These are phyloP conservation scores for Meiosimyza platycephala DNA, from an alignment of 2,888 invertebrate species.

Conservation along the genomic window DNA sequence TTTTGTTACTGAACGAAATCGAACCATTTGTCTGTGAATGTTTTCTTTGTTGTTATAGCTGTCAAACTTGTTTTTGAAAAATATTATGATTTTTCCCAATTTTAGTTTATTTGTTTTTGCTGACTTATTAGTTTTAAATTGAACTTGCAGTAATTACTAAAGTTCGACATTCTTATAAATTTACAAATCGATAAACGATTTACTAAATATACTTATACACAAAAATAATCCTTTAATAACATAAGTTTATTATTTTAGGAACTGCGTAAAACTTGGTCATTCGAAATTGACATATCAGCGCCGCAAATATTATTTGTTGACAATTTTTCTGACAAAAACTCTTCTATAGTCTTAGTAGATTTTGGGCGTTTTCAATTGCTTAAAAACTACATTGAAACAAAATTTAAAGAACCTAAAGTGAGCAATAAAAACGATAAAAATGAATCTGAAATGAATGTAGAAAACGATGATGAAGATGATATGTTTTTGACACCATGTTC, in stretches of 20 bases:
- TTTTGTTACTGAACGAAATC: too few species aligned
- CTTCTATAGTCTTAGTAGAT: slow-evolving; percentile 86
- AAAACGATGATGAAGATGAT: slow-evolving; percentile 73
- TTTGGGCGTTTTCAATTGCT: slow-evolving; percentile 80
- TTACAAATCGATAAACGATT: too few species aligned
- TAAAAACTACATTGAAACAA: slow-evolving; percentile 54
- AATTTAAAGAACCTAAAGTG: slow-evolving; percentile 25
- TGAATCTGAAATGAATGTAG: slow-evolving; percentile 57
- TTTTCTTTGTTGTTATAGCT: too few species aligned
- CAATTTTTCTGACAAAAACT: slow-evolving; percentile 79
- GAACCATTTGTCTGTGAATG: too few species aligned
- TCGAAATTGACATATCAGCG: slow-evolving; percentile 91
- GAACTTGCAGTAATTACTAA: too few species aligned
- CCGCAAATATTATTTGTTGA: slow-evolving; percentile 93
- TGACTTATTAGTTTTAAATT: too few species aligned
- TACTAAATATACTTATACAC: too few species aligned
- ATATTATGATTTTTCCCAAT: too few species aligned
- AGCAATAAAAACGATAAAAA: slow-evolving; percentile 34
- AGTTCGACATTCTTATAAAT: too few species aligned
- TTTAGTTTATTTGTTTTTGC: too few species aligned
- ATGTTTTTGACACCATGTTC: slow-evolving; percentile 88
- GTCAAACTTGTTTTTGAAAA: too few species aligned
- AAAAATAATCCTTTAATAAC: too few species aligned
- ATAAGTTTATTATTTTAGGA: slow-evolving; percentile 65
- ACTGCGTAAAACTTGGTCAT: slow-evolving; percentile 82